These are phyloP conservation scores for Xiphias gladius DNA, from an alignment of 2,113 vertebrate species.

Conservation along the genomic window DNA sequence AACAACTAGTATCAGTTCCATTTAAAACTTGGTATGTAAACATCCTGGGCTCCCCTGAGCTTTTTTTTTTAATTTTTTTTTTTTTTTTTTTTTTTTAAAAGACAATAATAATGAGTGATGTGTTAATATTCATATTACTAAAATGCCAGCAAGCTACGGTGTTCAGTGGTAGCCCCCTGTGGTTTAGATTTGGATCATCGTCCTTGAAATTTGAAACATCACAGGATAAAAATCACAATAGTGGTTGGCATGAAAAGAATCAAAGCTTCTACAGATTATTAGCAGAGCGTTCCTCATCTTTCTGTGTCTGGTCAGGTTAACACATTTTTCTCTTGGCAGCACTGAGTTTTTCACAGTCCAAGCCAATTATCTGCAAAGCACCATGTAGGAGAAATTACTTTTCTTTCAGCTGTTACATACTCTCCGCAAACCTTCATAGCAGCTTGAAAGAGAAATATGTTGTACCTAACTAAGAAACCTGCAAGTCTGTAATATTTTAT, in stretches of 20 bases:
- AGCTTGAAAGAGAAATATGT: slow-evolving; percentile 12
- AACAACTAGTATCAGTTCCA: slow-evolving; percentile 31
- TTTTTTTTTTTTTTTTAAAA: too few relatives aligned
- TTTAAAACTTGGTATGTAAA: slow-evolving; percentile 45
- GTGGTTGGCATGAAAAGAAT: slow-evolving; percentile 32
- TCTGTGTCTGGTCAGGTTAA: slow-evolving; percentile 32
- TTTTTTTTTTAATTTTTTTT: too few relatives aligned
- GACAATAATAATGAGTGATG: slow-evolving; percentile 35
- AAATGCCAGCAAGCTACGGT: slow-evolving; percentile 5
- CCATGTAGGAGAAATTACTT: slow-evolving; percentile 20
- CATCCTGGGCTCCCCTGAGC: slow-evolving; percentile 28
- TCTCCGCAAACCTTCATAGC: slow-evolving; percentile 6
- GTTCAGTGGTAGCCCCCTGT: slow-evolving; percentile 17
- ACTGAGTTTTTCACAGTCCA: slow-evolving; percentile 38
- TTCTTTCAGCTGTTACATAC: slow-evolving; percentile 20
- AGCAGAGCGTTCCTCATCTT: slow-evolving; percentile 44
- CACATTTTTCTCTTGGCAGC: slow-evolving; percentile 24
- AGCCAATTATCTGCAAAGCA: slow-evolving; percentile 50
- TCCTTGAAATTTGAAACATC: slow-evolving; percentile 35
- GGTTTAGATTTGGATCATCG: slow-evolving; percentile 41
- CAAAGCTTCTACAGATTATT: slow-evolving; percentile 43
- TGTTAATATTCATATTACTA: slow-evolving; percentile 42
- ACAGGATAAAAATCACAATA: slow-evolving; percentile 37
- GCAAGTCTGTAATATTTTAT: neutral
- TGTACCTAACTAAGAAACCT: neutral